These are phyloP conservation scores for Papilio aristodemus DNA, from an alignment of 1,140 invertebrate genomes.

Conservation along the genomic window DNA sequence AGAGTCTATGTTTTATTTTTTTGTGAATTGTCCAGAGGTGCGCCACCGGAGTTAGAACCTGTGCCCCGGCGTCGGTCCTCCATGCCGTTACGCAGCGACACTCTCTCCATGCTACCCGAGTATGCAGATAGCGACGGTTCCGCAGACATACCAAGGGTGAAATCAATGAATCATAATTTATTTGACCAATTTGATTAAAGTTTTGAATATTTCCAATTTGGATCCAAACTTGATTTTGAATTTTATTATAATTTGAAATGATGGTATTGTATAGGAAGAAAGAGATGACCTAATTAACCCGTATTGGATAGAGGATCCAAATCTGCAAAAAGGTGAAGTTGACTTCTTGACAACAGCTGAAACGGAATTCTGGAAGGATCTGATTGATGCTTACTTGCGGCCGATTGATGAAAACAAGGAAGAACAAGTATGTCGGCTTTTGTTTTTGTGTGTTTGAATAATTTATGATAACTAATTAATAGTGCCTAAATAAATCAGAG, in stretches of 20 bases:
- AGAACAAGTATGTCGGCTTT: constrained; percentile 83
- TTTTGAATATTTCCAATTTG: no score
- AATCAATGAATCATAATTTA: no score
- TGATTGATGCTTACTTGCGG: constrained; percentile 94
- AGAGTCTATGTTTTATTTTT: background rate
- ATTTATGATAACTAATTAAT: no score
- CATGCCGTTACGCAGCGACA: constrained; percentile 55
- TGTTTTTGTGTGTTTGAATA: background rate
- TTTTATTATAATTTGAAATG: background rate
- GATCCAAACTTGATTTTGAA: no score
- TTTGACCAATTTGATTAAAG: no score
- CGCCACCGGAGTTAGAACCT: constrained; percentile 48
- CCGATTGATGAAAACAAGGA: constrained; percentile 96
- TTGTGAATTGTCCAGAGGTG: constrained; percentile 46
- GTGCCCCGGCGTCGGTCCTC: constrained; percentile 46
- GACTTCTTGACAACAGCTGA: constrained; percentile 92
- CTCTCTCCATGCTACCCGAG: constrained; percentile 53
- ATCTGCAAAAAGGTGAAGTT: constrained; percentile 93
- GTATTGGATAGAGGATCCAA: constrained; percentile 96
- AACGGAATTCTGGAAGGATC: constrained; percentile 95
- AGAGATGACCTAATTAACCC: constrained; percentile 93
- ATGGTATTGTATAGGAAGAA: constrained; percentile 79
- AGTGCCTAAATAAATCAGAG: no score
- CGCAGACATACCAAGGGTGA: constrained; percentile 60
- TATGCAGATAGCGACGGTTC: constrained; percentile 64